Base-by-base conservation (phyloP, 1,140 invertebrate species). In the Mesaphorura yosii region DNA sequence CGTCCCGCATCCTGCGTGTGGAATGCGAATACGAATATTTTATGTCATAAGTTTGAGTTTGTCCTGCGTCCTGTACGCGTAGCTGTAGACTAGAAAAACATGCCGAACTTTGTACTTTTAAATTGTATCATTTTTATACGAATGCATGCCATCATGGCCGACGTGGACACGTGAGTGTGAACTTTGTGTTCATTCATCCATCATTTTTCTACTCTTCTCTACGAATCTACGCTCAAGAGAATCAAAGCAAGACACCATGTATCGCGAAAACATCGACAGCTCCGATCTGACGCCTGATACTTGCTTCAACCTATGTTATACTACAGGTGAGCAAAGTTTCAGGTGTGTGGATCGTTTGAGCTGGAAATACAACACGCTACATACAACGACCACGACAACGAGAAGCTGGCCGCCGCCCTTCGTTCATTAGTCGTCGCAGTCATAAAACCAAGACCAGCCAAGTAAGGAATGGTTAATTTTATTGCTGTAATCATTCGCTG, bases 321-420 rank as follows among this genome's bases (percentile, higher is more conserved):
- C 44, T 38, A 17, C 26, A 60, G 58, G 54, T 60, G 58, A 60
- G 58, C 58, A 60, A 60, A 55, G 53, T 60, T 50, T 60, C 58
- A 60, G 58, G 58, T 60, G 54, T 55, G 54, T 60, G 46, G 49
- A 56, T 60, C n/a, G n/a, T n/a, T n/a, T n/a, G n/a, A n/a, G n/a
- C n/a, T n/a, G n/a, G n/a, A n/a, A n/a, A n/a, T n/a, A n/a, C n/a
- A n/a, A n/a, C n/a, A n/a, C n/a, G n/a, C n/a, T n/a, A n/a, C n/a
- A n/a, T n/a, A n/a, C n/a, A n/a, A n/a, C n/a, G n/a, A n/a, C n/a
- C n/a, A n/a, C n/a, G n/a, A n/a, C n/a, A n/a, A n/a, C n/a, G n/a
- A n/a, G n/a, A n/a, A n/a, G n/a, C n/a, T n/a, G n/a, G n/a, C n/a
- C n/a, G n/a, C n/a, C n/a, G n/a, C n/a, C n/a, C n/a, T n/a, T n/a